phyloP scores from a whole-genome alignment of 1,140 invertebrate species.

The Orussus abietinus region DNA sequence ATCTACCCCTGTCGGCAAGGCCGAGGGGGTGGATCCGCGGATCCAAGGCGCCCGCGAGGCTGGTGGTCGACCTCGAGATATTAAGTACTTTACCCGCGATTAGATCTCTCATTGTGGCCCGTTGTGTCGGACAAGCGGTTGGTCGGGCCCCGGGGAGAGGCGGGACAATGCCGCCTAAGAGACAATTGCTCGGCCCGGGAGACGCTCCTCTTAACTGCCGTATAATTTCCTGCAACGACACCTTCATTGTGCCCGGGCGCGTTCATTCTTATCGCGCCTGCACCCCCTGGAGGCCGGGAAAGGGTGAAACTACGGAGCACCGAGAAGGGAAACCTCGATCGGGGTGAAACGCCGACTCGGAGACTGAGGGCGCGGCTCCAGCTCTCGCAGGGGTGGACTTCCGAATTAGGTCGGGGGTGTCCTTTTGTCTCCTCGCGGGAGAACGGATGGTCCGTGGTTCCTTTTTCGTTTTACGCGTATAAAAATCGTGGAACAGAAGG shows the following conservation, averaged over 20 bases:
- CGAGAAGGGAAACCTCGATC: too few relatives aligned
- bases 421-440: too few relatives aligned
- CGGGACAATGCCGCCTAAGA: slow-evolving; percentile 46
- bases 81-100: slow-evolving; percentile 55
- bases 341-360: too few relatives aligned
- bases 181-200: slow-evolving; percentile 49
- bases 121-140: slow-evolving; percentile 49
- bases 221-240: slow-evolving; percentile 58
- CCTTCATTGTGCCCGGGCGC: slow-evolving; percentile 50
- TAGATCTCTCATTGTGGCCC: slow-evolving; percentile 53
- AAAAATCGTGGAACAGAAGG: too few relatives aligned
- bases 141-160: slow-evolving; percentile 30
- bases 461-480: too few relatives aligned
- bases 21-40: background rate
- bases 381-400: too few relatives aligned
- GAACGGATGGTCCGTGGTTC: too few relatives aligned
- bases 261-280: slow-evolving; percentile 48
- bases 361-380: too few relatives aligned
- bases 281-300: slow-evolving; percentile 5
- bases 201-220: slow-evolving; percentile 51
- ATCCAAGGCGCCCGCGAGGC: slow-evolving; percentile 5
- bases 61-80: slow-evolving; percentile 50
- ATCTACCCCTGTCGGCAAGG: slow-evolving; percentile 10
- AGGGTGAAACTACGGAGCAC: too few relatives aligned
- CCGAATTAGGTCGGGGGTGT: too few relatives aligned